Evolutionary conservation across 30 jellyfish, hydroid and myxozoan species (phyloP).

Genomic region (Haliclystus octoradiatus): DNA sequence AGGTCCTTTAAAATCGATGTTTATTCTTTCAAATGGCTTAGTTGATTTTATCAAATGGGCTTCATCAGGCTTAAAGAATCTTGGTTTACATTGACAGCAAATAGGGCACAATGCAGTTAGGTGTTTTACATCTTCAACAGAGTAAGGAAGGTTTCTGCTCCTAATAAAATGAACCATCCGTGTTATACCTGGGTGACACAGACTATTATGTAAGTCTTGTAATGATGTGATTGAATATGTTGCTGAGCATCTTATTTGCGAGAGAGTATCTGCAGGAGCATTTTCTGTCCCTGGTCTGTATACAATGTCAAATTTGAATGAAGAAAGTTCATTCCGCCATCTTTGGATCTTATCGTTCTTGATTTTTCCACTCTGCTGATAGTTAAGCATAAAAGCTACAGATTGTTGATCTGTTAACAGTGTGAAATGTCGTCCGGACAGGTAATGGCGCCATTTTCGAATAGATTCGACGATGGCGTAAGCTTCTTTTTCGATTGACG

Average conservation of each 20-base stretch:
- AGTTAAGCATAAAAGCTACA: no score
- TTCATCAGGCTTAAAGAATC: conserved; percentile 16
- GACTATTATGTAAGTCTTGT: neutral
- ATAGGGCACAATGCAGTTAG: conserved; percentile 6
- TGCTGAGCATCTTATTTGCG: no score
- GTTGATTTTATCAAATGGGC: conserved; percentile 24
- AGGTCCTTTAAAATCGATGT: conserved; percentile 22
- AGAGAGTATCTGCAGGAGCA: no score
- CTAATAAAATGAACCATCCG: conserved; percentile 27
- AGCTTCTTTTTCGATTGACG: no score
- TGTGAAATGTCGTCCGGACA: no score
- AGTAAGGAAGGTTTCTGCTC: conserved; percentile 25
- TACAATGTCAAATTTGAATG: no score
- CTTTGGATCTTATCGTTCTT: no score
- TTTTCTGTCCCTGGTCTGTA: no score
- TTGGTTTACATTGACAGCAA: conserved; percentile 38
- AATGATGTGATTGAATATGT: neutral
- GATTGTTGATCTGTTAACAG: no score
- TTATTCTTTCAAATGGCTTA: conserved; percentile 24
- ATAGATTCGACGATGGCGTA: no score
- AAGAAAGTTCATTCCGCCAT: neutral
- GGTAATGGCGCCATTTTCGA: no score
- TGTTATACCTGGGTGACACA: conserved; percentile 16
- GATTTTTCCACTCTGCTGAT: no score
- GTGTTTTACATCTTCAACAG: conserved; percentile 6